A percentile compares a stretch with the other conserved stretches of the same genome.
Evolutionary conservation across 1,140 invertebrate species (phyloP).

Genomic region (honey bee (Apis mellifera)): DNA sequence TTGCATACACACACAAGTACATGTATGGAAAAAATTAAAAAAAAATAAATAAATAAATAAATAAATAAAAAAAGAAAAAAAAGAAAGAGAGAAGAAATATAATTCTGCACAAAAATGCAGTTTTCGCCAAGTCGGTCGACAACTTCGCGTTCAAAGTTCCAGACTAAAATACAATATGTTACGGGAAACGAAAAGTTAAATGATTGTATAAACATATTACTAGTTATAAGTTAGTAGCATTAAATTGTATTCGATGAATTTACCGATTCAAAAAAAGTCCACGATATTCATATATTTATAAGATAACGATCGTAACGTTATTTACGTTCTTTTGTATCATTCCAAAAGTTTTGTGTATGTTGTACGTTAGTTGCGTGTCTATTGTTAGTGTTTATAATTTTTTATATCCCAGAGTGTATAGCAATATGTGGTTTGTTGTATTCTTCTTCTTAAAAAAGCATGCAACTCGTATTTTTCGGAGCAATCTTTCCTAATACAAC

Average conservation of each 20-base stretch:
- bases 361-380: slow-evolving; percentile 67
- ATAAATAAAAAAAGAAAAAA: too few relatives aligned
- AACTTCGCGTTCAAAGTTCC: slow-evolving; percentile 63
- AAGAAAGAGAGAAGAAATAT: slow-evolving; percentile 3
- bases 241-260: slow-evolving; percentile 65
- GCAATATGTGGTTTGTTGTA: slow-evolving; percentile 78
- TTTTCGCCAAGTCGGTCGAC: slow-evolving; percentile 48
- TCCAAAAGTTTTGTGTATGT: slow-evolving; percentile 61
- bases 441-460: slow-evolving; percentile 75
- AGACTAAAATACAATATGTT: slow-evolving; percentile 55
- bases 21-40: slow-evolving; percentile 7
- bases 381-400: slow-evolving; percentile 66
- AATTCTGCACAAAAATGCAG: slow-evolving; percentile 35
- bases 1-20: not conserved
- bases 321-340: slow-evolving; percentile 70
- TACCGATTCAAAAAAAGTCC: slow-evolving; percentile 57
- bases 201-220: slow-evolving; percentile 65
- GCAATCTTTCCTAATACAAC: slow-evolving; percentile 63
- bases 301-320: slow-evolving; percentile 65
- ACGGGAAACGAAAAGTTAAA: slow-evolving; percentile 57
- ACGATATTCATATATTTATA: slow-evolving; percentile 66
- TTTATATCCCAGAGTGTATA: slow-evolving; percentile 71
- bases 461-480: slow-evolving; percentile 63
- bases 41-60: too few relatives aligned
- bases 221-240: slow-evolving; percentile 66